Evolutionary conservation across 2,888 invertebrate species (phyloP), one percentile per base, ranked within the genome.

Genomic region (Deilephila elpenor): DNA sequence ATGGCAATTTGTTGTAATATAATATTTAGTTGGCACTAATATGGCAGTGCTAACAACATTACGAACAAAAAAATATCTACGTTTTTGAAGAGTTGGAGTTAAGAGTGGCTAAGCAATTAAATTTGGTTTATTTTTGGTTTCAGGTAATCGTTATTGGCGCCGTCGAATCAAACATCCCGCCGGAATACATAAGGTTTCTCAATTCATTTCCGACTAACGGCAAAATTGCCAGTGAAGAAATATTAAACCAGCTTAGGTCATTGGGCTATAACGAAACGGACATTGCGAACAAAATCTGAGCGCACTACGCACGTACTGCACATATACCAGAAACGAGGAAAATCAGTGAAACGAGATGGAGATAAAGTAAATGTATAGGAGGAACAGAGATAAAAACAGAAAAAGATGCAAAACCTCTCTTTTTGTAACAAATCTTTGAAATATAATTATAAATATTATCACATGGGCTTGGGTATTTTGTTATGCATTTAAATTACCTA

Each of bases 141-240:
- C 72, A 74, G 74, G 74, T 74, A 3, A 74, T 74, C 14, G 37
- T 72, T n/a, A 14, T 75, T 14, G 78, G 78, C 3, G 78, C 76
- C 0, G 64, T 76, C 29, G 75, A 76, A 32, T 75, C 71, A 6
- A 64, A 73, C 7, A 56, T 78, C 5, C 78, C 78, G 0, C 70
- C 75, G 1, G 76, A 78, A 64, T 78, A 76, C 59, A 75, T 76
- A 17, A 72, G 71, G 1, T 74, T 71, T 25, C 51, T 78, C 20
- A 59, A 59, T 29, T 53, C 86, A 25, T 95, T 98, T 75, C 95
- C 96, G n/a, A 96, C 97, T 84, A 98, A 98, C 90, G 96, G 96
- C 29, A 80, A 81, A 73, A 74, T 79, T 71, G 88, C 86, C 14
- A 70, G 73, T 1, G 74, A 73, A 56, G 59, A 72, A 72, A 76